Base-by-base conservation (phyloP, 2,113 vertebrate species). In the Sialia sialis region DNA sequence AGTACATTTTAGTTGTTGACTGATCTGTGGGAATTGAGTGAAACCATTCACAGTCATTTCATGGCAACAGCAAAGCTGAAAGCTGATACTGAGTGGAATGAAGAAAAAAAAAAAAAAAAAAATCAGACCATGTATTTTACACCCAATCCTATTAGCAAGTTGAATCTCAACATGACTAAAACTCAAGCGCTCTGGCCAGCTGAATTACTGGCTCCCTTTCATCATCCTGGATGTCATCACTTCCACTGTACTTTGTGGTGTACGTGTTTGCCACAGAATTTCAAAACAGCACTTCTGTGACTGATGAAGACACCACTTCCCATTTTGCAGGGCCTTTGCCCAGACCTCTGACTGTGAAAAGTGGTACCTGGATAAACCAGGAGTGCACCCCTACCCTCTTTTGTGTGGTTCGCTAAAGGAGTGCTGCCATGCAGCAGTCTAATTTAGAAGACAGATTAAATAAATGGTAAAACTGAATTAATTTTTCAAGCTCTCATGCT, bases 301-400 rank as follows among this genome's bases (percentile, higher is more conserved):
- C 34, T 39, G 26, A 69, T 44, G 26, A 85, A 52, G 30, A 73
- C 0, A 0, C 10, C 5, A 1, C 38, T 73, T 76, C 30, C 48
- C 8, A 7, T 12, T 60, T 10, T 13, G 44, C 2, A 0, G 11
- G 30, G 56, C 38, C 5, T 1, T 5, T 16, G 6, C 36, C 19
- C 69, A 54, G 27, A 76, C 14, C 38, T 27, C 51, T 7, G 60
- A 15, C 25, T 85, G n/a, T 14, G 23, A 70, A 54, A 76, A 58
- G 38, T 2, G 8, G 49, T 15, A 79, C 27, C 39, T 8, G 4
- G 38, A 72, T 36, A 91, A 85, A 59, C 22, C 34, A 46, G 43
- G 19, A 60, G 13, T 39, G 52, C 38, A 83, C 15, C 66, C 44
- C n/a, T 60, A 21, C 27, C 44, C 27, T 62, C 67, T 60, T 0